Percentiles rank a stretch among this genome's conserved stretches.
Evolutionary conservation across 2,888 invertebrate genomes (phyloP).

Genomic region (Amphipyra tragopoginis): DNA sequence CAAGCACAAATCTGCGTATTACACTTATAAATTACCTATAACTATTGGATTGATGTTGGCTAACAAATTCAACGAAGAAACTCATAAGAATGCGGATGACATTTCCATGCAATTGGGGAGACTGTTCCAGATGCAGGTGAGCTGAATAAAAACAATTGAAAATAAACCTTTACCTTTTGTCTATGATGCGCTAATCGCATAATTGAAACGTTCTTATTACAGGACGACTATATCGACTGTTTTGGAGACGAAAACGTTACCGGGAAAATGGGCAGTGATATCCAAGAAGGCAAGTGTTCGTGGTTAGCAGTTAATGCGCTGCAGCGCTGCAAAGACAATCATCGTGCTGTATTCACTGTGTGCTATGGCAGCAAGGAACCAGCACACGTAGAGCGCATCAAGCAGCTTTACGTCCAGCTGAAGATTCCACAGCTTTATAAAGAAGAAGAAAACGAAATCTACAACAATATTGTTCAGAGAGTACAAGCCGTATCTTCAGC

Average conservation of each 20-base stretch:
- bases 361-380: conserved; percentile 93
- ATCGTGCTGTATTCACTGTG: conserved; percentile 90
- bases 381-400: conserved; percentile 89
- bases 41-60: conserved; percentile 95
- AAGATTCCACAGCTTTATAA: conserved; percentile 92
- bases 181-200: not conserved
- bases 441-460: conserved; percentile 93
- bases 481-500: conserved; percentile 51
- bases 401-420: conserved; percentile 89
- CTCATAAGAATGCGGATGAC: conserved; percentile 93
- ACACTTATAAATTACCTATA: conserved; percentile 96
- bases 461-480: conserved; percentile 90
- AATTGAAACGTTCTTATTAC: conserved; percentile 31
- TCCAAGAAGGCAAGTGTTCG: conserved; percentile 97
- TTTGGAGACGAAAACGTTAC: conserved; percentile 95
- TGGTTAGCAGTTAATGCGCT: conserved; percentile 97
- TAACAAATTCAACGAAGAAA: conserved; percentile 91
- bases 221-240: conserved; percentile 96
- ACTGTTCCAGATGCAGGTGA: conserved; percentile 97
- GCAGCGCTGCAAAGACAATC: conserved; percentile 91
- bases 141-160: not conserved
- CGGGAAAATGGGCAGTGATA: conserved; percentile 97
- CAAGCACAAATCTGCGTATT: conserved; percentile 96
- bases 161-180: not conserved
- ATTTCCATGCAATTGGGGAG: conserved; percentile 96